Conservation (phyloP, 2,113 vertebrate species). For the Brachyhypopomus gauderio region DNA sequence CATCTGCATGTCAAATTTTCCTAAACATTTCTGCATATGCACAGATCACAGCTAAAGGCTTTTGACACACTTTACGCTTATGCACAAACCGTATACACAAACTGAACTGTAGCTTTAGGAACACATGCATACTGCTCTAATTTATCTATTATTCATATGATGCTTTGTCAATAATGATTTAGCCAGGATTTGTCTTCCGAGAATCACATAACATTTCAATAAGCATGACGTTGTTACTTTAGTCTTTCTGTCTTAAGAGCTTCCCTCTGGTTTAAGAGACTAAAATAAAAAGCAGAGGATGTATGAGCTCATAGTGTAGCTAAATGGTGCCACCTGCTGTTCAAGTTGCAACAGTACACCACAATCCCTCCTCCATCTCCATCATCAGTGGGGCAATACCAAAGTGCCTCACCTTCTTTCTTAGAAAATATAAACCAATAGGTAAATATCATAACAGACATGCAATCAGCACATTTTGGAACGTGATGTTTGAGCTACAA, state of each 20-base stretch:
- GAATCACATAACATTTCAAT: background rate
- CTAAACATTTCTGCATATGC: background rate
- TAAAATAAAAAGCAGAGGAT: background rate
- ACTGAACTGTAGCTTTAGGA: background rate
- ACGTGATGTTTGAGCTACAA: background rate
- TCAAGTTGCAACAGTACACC: conserved; percentile 5
- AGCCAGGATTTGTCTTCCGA: too few relatives aligned
- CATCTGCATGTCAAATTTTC: background rate
- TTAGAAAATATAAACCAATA: background rate
- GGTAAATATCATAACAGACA: background rate
- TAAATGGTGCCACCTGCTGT: conserved; percentile 48
- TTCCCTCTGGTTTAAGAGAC: background rate
- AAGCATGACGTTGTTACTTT: background rate
- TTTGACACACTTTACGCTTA: too few relatives aligned
- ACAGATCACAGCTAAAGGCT: too few relatives aligned
- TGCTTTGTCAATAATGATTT: too few relatives aligned
- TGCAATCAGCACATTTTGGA: background rate
- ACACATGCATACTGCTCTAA: background rate
- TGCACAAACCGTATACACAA: too few relatives aligned
- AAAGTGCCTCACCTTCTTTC: background rate
- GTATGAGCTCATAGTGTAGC: background rate
- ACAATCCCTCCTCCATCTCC: too few relatives aligned
- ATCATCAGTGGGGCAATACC: background rate
- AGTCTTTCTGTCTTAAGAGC: background rate
- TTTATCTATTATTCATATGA: too few relatives aligned